Percentiles rank a stretch among this genome's conserved stretches.
Evolutionary conservation across 2,797 vertebrate genomes (phyloP).

Genomic region (Pagetopsis macropterus): DNA sequence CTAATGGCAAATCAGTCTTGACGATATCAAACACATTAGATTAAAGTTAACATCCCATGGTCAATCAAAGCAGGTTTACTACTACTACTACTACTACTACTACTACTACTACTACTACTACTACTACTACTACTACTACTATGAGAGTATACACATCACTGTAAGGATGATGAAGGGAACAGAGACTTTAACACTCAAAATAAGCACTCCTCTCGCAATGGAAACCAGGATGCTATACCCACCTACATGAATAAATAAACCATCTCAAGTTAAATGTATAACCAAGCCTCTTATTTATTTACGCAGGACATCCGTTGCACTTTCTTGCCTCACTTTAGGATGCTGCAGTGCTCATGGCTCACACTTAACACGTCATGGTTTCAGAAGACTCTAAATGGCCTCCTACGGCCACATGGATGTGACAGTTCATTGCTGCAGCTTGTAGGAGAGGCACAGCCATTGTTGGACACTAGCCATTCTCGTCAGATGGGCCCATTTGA

Average conservation of each 20-base stretch:
- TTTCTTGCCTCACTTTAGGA: slow-evolving; percentile 51
- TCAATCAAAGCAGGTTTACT: not conserved
- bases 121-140: too few species aligned
- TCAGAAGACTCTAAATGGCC: slow-evolving; percentile 48
- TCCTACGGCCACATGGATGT: slow-evolving; percentile 44
- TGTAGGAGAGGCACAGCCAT: slow-evolving; percentile 36
- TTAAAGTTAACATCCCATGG: slow-evolving; percentile 13
- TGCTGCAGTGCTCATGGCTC: slow-evolving; percentile 22
- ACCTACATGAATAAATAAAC: slow-evolving; percentile 6
- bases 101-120: too few species aligned
- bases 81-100: too few species aligned
- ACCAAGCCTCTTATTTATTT: slow-evolving; percentile 35
- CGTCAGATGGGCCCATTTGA: slow-evolving; percentile 64
- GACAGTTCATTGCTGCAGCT: slow-evolving; percentile 55
- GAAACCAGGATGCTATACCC: slow-evolving; percentile 4
- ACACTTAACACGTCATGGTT: slow-evolving; percentile 38
- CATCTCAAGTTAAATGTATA: slow-evolving; percentile 27
- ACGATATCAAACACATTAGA: slow-evolving; percentile 20
- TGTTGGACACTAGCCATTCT: slow-evolving; percentile 49
- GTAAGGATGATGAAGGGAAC: not conserved
- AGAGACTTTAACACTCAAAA: not conserved
- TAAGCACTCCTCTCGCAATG: not conserved
- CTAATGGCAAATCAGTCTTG: slow-evolving; percentile 32
- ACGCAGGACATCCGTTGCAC: slow-evolving; percentile 31
- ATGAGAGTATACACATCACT: not conserved